A percentile compares a stretch with the other conserved stretches of the same genome.
Evolutionary conservation across 1,140 invertebrate species (phyloP).

Genomic region (Lineus longissimus): DNA sequence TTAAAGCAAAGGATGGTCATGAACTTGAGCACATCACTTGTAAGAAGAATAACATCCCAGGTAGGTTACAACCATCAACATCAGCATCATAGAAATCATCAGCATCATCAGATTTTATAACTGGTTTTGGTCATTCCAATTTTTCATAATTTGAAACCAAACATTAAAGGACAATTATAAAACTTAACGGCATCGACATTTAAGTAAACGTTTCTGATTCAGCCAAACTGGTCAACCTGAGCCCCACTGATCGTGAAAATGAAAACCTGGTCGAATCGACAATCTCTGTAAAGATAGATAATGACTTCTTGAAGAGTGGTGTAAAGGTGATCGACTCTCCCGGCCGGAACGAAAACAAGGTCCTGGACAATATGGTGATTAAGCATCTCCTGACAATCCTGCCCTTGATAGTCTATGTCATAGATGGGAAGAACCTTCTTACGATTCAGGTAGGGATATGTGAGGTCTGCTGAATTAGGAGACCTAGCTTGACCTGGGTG

Average conservation of each 20-base stretch:
- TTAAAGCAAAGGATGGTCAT: not conserved
- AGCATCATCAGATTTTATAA: too few relatives aligned
- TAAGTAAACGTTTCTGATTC: too few relatives aligned
- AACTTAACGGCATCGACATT: too few relatives aligned
- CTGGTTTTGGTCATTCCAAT: too few relatives aligned
- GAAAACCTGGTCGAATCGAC: not conserved
- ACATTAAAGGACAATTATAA: too few relatives aligned
- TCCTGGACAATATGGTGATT: not conserved
- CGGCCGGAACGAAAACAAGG: slow-evolving; percentile 5
- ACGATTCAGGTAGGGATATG: not conserved
- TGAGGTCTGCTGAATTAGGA: too few relatives aligned
- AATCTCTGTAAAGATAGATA: slow-evolving; percentile 3
- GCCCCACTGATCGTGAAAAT: not conserved
- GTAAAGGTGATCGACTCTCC: slow-evolving; percentile 12
- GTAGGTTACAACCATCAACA: too few relatives aligned
- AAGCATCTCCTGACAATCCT: slow-evolving; percentile 1
- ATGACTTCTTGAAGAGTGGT: slow-evolving; percentile 7
- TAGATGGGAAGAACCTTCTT: slow-evolving; percentile 5
- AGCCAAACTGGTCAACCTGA: not conserved
- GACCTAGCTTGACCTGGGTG: too few relatives aligned
- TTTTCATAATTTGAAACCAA: too few relatives aligned
- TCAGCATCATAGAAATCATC: too few relatives aligned
- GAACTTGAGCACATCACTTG: not conserved
- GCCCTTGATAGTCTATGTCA: slow-evolving; percentile 11
- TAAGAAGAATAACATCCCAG: not conserved